Percentiles rank a stretch among this genome's conserved stretches.
These are phyloP conservation scores for Erythrolamprus reginae DNA, from an alignment of 2,113 vertebrate genomes.

Conservation along the genomic window DNA sequence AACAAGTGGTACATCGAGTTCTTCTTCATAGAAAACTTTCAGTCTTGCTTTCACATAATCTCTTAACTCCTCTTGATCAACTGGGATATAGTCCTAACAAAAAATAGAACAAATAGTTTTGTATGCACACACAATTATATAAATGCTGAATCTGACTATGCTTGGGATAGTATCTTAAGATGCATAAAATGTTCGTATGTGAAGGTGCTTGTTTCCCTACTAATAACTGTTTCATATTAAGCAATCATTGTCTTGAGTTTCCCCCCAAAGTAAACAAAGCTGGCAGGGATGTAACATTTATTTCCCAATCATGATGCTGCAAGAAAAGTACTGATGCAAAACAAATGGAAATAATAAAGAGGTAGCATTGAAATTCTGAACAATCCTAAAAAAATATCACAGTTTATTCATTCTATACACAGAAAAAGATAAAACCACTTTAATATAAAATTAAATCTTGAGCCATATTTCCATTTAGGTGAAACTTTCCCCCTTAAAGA, in stretches of 20 bases:
- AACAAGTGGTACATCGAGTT: slow-evolving; percentile 94
- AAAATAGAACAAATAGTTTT: background rate
- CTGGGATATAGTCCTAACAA: slow-evolving; percentile 92
- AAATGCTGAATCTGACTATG: background rate
- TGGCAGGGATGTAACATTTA: background rate
- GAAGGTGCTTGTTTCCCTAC: background rate
- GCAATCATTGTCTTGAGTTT: background rate
- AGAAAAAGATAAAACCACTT: background rate
- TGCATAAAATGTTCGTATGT: background rate
- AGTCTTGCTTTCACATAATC: slow-evolving; percentile 97
- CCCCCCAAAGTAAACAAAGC: background rate
- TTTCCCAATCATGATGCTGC: background rate
- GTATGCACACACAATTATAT: background rate
- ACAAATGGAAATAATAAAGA: background rate
- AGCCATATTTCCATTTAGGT: background rate
- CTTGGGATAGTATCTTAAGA: background rate
- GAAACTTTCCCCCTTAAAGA: background rate
- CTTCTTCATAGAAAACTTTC: slow-evolving; percentile 98
- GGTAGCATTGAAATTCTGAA: background rate
- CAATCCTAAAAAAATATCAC: background rate
- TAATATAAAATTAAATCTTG: background rate
- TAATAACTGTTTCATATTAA: background rate
- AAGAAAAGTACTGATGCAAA: background rate
- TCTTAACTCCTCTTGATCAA: slow-evolving; percentile 95
- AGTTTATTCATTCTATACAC: background rate